Percentiles rank a stretch among this genome's conserved stretches.
Evolutionary conservation across 2,113 vertebrate species (phyloP).

Genomic region (Hippocampus barbouri): DNA sequence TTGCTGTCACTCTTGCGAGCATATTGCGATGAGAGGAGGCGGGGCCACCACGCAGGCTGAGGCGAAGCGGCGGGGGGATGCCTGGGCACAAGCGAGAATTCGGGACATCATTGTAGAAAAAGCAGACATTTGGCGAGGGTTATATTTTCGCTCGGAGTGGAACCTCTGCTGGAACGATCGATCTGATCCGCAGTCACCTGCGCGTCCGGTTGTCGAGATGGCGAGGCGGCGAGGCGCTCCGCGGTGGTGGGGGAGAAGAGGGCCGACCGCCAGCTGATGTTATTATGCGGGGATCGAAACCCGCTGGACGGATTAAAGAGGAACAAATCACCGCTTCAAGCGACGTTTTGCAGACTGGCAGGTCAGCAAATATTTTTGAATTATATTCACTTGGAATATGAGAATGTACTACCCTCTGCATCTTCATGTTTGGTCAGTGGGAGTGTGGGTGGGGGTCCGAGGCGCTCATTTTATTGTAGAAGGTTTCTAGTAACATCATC

Average conservation of each 20-base stretch:
- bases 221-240: conserved; percentile 49
- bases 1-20: not conserved
- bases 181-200: conserved; percentile 28
- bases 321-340: conserved; percentile 59
- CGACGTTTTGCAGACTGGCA: conserved; percentile 51
- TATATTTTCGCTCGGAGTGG: not conserved
- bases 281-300: conserved; percentile 62
- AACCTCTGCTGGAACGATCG: not conserved
- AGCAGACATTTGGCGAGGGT: not conserved
- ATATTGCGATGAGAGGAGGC: not conserved
- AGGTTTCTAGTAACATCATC: not conserved
- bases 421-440: not conserved
- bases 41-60: not conserved
- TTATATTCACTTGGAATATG: not conserved
- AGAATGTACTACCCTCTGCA: not conserved
- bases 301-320: conserved; percentile 43
- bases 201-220: conserved; percentile 26
- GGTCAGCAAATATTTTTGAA: conserved; percentile 44
- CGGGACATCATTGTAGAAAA: not conserved
- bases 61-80: not conserved
- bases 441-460: not conserved
- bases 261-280: conserved; percentile 43
- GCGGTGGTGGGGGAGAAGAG: conserved; percentile 16
- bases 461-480: not conserved
- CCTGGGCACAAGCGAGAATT: not conserved